These are phyloP conservation scores for Helleia helle DNA, from an alignment of 2,888 invertebrate genomes.

Conservation along the genomic window DNA sequence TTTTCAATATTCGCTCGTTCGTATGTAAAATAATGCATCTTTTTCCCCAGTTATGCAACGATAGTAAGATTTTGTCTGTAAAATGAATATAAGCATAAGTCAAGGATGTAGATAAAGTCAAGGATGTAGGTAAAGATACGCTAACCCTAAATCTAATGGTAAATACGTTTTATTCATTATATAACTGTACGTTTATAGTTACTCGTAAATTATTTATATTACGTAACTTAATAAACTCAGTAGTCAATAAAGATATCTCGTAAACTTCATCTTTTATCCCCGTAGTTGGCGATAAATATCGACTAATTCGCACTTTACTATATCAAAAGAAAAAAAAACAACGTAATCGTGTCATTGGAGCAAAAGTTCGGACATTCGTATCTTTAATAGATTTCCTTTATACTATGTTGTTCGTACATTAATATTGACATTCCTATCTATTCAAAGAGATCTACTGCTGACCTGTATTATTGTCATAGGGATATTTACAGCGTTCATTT, in stretches of 20 bases:
- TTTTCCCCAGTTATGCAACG: too few species aligned
- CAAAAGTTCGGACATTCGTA: slow-evolving; percentile 44
- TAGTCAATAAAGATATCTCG: too few species aligned
- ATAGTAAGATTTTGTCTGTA: too few species aligned
- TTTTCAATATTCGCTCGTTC: too few species aligned
- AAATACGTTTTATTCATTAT: too few species aligned
- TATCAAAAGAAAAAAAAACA: slow-evolving; percentile 22
- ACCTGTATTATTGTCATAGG: slow-evolving; percentile 74
- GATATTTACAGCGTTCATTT: slow-evolving; percentile 71
- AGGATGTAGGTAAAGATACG: too few species aligned
- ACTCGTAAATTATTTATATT: background rate
- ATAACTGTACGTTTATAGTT: too few species aligned
- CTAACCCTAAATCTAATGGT: too few species aligned
- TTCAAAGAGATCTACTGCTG: slow-evolving; percentile 67
- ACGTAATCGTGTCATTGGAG: slow-evolving; percentile 24
- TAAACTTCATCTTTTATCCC: slow-evolving; percentile 3
- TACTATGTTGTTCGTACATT: slow-evolving; percentile 68
- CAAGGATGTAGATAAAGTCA: too few species aligned
- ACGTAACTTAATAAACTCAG: background rate
- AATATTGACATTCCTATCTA: slow-evolving; percentile 64
- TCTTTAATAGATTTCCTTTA: slow-evolving; percentile 50
- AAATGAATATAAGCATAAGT: too few species aligned
- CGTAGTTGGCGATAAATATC: slow-evolving; percentile 12
- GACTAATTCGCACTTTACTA: slow-evolving; percentile 19
- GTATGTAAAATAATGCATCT: too few species aligned